A percentile compares a stretch with the other conserved stretches of the same genome.
Conservation (phyloP, 2,888 invertebrate species). For the Cactoblastis cactorum region DNA sequence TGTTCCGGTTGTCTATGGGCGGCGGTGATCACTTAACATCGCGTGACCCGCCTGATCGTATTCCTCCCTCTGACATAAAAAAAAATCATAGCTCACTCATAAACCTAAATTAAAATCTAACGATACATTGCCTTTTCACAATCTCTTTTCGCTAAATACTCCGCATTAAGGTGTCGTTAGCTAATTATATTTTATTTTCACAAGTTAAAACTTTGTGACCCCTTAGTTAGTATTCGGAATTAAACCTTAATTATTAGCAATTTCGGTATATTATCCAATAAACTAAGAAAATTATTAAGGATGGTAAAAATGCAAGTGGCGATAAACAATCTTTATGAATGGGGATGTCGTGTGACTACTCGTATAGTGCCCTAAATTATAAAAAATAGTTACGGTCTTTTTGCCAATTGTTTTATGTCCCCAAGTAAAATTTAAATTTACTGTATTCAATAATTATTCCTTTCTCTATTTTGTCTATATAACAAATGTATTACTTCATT, state of each 20-base stretch:
- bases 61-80: too few species aligned
- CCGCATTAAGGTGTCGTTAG: slow-evolving; percentile 74
- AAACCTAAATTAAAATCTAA: slow-evolving; percentile 77
- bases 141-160: slow-evolving; percentile 72
- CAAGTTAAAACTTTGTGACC: slow-evolving; percentile 25
- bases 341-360: slow-evolving; percentile 61
- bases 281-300: slow-evolving; percentile 16
- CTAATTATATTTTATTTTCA: slow-evolving; percentile 48
- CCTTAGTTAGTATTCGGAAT: slow-evolving; percentile 17
- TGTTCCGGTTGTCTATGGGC: too few species aligned
- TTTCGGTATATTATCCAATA: slow-evolving; percentile 24
- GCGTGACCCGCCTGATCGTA: too few species aligned
- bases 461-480: not conserved
- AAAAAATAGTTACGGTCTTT: slow-evolving; percentile 59
- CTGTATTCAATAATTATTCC: not conserved
- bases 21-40: too few species aligned
- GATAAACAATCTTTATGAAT: slow-evolving; percentile 65
- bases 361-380: slow-evolving; percentile 51
- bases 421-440: slow-evolving; percentile 23
- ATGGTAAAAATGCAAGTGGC: slow-evolving; percentile 20
- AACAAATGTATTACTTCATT: too few species aligned
- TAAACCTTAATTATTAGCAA: slow-evolving; percentile 9
- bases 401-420: slow-evolving; percentile 59
- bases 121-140: slow-evolving; percentile 74
- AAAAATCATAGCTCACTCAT: slow-evolving; percentile 61